Evolutionary conservation across 2,797 vertebrate species (phyloP).

Genomic region (Syngnathus acus): DNA sequence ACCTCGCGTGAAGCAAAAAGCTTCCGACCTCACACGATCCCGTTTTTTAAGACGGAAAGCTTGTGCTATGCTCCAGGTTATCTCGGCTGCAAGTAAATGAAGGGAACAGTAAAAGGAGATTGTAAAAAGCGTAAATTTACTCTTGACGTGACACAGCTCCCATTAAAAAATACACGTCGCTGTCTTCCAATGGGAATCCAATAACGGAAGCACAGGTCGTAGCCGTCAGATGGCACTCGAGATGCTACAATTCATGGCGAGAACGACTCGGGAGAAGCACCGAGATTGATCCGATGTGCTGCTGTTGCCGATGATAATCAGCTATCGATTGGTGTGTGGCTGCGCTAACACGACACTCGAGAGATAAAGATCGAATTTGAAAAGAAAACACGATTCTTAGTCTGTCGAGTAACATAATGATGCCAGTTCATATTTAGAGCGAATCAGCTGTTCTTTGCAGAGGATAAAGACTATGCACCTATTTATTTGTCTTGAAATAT

Average conservation of each 20-base stretch:
- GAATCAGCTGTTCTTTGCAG: too few species aligned
- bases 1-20: background rate
- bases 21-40: conserved; percentile 4
- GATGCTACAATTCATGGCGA: conserved; percentile 24
- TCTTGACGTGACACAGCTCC: conserved; percentile 25
- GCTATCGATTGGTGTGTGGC: conserved; percentile 43
- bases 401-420: background rate
- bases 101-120: background rate
- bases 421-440: background rate
- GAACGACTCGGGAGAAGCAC: conserved; percentile 8
- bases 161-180: conserved; percentile 33
- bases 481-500: too few species aligned
- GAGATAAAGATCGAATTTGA: conserved; percentile 13
- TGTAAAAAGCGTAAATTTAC: background rate
- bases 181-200: conserved; percentile 15
- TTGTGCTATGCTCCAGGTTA: background rate
- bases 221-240: conserved; percentile 13
- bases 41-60: background rate
- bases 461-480: too few species aligned
- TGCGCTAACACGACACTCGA: conserved; percentile 21
- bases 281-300: conserved; percentile 46
- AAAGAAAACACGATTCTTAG: background rate
- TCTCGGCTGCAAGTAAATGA: background rate
- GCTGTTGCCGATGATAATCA: conserved; percentile 42
- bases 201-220: conserved; percentile 17